Conservation (phyloP, 2,888 invertebrate species). For the Drymonia ruficornis region DNA sequence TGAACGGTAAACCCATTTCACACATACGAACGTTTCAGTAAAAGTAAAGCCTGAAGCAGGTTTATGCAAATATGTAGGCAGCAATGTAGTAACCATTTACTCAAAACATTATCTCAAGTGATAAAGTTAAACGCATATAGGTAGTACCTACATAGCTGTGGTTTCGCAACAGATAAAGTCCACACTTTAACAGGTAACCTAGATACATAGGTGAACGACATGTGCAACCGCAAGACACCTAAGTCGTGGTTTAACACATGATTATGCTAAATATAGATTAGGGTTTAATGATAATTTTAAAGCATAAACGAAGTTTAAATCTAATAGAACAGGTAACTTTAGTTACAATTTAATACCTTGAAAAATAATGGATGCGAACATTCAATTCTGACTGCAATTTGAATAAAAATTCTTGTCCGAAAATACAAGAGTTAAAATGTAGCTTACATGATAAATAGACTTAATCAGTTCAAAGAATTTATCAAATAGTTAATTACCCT, state of each 20-base stretch:
- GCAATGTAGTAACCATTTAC: neutral
- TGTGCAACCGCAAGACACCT: slow-evolving; percentile 39
- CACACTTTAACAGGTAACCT: slow-evolving; percentile 48
- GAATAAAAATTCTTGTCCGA: too few relatives aligned
- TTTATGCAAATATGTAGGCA: slow-evolving; percentile 3
- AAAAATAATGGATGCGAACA: too few relatives aligned
- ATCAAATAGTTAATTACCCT: too few relatives aligned
- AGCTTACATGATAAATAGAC: too few relatives aligned
- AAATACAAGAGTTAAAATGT: too few relatives aligned
- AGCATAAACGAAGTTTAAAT: neutral
- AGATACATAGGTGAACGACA: slow-evolving; percentile 56
- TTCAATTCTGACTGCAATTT: too few relatives aligned
- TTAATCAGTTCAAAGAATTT: too few relatives aligned
- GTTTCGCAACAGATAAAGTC: slow-evolving; percentile 46
- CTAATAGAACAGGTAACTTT: neutral
- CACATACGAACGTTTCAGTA: neutral
- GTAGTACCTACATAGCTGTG: slow-evolving; percentile 9
- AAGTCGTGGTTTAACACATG: slow-evolving; percentile 20
- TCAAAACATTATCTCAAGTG: slow-evolving; percentile 2
- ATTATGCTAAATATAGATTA: slow-evolving; percentile 15
- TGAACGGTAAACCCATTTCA: too few relatives aligned
- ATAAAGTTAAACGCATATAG: slow-evolving; percentile 3
- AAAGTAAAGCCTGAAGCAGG: neutral
- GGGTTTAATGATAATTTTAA: neutral
- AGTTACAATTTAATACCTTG: too few relatives aligned